These are phyloP conservation scores for Conus canariensis DNA, from an alignment of 2,888 invertebrate species.

Conservation along the genomic window DNA sequence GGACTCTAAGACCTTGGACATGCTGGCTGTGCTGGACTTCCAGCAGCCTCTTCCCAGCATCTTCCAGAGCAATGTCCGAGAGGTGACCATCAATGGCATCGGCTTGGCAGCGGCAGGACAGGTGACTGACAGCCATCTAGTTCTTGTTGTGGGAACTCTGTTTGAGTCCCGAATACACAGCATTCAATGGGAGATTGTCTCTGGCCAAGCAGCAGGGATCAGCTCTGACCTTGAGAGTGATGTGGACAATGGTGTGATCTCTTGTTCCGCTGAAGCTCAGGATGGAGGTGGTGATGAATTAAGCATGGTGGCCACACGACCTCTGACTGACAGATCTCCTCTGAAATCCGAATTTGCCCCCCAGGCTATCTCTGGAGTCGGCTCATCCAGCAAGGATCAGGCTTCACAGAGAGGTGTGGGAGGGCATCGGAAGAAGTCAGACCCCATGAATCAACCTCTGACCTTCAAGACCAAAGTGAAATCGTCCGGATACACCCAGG, in stretches of 20 bases:
- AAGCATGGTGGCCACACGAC: conserved; percentile 51
- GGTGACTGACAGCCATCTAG: neutral
- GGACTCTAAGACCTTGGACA: conserved; percentile 70
- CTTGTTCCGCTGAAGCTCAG: neutral
- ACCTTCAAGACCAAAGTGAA: conserved; percentile 73
- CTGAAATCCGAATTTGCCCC: conserved; percentile 69
- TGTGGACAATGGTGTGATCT: no score
- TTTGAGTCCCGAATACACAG: conserved; percentile 49
- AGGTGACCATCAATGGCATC: conserved; percentile 36
- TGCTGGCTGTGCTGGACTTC: conserved; percentile 59
- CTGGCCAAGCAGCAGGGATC: neutral
- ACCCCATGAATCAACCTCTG: conserved; percentile 67
- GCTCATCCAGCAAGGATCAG: conserved; percentile 48
- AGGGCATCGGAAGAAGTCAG: conserved; percentile 42
- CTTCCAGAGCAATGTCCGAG: neutral
- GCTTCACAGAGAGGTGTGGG: neutral
- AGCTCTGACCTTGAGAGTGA: neutral
- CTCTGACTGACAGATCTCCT: conserved; percentile 68
- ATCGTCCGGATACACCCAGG: conserved; percentile 74
- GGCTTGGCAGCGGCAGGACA: conserved; percentile 43
- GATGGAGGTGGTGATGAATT: conserved; percentile 21
- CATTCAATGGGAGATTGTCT: conserved; percentile 41
- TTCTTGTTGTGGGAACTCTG: conserved; percentile 47
- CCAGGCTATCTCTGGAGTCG: conserved; percentile 54
- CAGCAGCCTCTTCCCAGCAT: conserved; percentile 50